phyloP scores from a whole-genome alignment of 35 echinoderm and acorn worm genomes.

The Heliocidaris erythrogramma region DNA sequence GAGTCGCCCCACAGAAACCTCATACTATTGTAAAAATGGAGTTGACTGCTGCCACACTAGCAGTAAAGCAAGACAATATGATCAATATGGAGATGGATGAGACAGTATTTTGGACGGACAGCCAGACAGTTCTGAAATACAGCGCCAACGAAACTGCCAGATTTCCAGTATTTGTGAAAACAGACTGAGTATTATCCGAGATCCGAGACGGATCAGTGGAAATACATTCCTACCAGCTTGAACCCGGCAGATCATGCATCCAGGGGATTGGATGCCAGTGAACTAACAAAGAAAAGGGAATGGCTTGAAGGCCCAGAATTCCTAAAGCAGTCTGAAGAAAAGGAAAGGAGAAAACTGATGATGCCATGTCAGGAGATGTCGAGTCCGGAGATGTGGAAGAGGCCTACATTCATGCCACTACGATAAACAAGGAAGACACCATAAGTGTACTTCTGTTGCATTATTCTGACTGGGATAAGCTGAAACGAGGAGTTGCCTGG shows the following conservation, averaged over 20 bases:
- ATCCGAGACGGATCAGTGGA: constrained; percentile 31
- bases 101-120: too few relatives aligned
- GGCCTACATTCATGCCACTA: background rate
- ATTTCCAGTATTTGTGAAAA: constrained; percentile 59
- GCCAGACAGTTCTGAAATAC: constrained; percentile 65
- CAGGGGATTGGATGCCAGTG: constrained; percentile 24
- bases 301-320: constrained; percentile 63
- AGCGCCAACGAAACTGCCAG: constrained; percentile 53
- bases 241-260: constrained; percentile 66
- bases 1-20: constrained; percentile 64
- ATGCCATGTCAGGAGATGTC: too few relatives aligned
- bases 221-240: constrained; percentile 22
- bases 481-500: too few relatives aligned
- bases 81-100: constrained; percentile 48
- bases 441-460: constrained; percentile 25
- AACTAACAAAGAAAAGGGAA: background rate
- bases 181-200: constrained; percentile 47
- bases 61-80: constrained; percentile 47
- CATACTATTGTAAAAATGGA: constrained; percentile 43
- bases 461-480: too few relatives aligned
- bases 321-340: background rate
- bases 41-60: constrained; percentile 50
- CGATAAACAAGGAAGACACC: background rate
- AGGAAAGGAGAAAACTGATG: background rate
- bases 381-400: background rate